phyloP scores from a whole-genome alignment of 2,113 vertebrate genomes.

The Rattus rattus region DNA sequence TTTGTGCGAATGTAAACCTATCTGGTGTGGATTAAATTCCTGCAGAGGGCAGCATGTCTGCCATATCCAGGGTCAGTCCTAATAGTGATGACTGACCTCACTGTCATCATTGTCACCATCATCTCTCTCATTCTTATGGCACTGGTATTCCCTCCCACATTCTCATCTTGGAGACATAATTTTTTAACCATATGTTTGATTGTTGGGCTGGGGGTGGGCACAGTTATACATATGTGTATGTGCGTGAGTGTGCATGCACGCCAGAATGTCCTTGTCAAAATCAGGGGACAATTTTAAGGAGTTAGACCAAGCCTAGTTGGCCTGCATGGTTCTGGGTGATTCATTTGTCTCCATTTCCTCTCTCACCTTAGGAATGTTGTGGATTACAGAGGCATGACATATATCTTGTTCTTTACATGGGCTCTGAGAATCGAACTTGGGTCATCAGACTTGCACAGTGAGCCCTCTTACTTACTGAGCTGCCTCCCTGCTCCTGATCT shows the following conservation, averaged over 20 bases:
- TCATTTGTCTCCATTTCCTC: neutral
- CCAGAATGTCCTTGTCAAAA: neutral
- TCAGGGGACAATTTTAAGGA: neutral
- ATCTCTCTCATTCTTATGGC: neutral
- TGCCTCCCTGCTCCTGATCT: neutral
- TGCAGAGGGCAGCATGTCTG: constrained; percentile 69
- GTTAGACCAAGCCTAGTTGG: neutral
- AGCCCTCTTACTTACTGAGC: neutral
- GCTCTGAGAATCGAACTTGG: neutral
- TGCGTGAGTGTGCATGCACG: neutral
- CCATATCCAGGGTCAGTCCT: neutral
- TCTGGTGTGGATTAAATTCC: constrained; percentile 2
- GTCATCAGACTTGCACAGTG: neutral
- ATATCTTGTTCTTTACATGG: neutral
- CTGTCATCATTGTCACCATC: too few species aligned
- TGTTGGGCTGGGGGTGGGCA: too few species aligned
- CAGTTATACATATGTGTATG: neutral
- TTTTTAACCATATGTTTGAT: neutral
- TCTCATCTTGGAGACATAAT: constrained; percentile 11
- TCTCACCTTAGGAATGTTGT: neutral
- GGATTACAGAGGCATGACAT: neutral
- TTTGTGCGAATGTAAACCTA: neutral
- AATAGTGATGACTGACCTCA: neutral
- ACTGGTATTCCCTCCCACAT: neutral
- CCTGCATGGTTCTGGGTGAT: neutral